phyloP scores from a whole-genome alignment of 1,140 invertebrate genomes.

The Drosophila eugracilis region DNA sequence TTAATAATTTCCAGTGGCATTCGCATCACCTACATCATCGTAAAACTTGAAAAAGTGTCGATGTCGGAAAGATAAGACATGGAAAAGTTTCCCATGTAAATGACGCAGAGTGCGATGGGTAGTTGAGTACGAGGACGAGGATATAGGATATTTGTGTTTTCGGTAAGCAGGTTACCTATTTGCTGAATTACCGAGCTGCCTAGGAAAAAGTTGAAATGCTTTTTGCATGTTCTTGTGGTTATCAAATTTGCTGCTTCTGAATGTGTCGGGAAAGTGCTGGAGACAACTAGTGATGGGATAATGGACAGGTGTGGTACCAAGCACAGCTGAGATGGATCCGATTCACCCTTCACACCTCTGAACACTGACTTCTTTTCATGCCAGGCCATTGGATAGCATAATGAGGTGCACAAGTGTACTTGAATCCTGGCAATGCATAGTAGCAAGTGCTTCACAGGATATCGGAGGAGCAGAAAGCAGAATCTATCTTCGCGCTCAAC shows the following conservation, averaged over 20 bases:
- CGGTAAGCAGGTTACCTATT: constrained; percentile 33
- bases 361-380: background rate
- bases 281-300: constrained; percentile 26
- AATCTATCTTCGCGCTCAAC: background rate
- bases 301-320: constrained; percentile 25
- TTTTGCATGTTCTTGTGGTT: constrained; percentile 73
- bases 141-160: constrained; percentile 17
- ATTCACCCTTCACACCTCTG: background rate
- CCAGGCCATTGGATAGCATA: background rate
- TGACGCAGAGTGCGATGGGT: constrained; percentile 33
- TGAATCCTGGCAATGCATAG: too few relatives aligned
- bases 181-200: constrained; percentile 31
- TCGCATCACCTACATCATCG: constrained; percentile 16
- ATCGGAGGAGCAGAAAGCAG: background rate
- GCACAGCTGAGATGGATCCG: background rate
- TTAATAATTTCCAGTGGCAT: constrained; percentile 32
- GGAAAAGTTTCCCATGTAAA: constrained; percentile 62
- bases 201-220: constrained; percentile 67
- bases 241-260: constrained; percentile 41
- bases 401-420: background rate
- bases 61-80: constrained; percentile 60
- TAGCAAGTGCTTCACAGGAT: background rate
- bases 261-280: constrained; percentile 21
- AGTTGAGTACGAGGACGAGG: too few relatives aligned
- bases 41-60: constrained; percentile 60